phyloP scores from a whole-genome alignment of 2,888 invertebrate genomes.

The Brenthis ino region DNA sequence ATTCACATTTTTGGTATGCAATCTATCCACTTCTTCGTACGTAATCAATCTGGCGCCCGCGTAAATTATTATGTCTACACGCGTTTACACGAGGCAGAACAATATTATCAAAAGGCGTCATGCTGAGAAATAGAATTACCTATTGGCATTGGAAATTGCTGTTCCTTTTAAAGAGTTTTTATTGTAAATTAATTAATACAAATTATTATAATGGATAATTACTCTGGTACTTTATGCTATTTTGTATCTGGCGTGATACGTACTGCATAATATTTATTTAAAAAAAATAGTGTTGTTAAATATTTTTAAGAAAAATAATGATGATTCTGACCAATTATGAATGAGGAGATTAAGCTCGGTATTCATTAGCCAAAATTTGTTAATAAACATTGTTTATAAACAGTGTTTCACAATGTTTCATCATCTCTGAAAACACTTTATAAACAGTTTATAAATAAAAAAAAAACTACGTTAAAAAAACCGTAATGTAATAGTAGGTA shows the following conservation, averaged over 20 bases:
- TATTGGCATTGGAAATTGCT: slow-evolving; percentile 16
- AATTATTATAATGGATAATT: background rate
- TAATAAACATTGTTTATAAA: no score
- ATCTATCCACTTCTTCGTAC: slow-evolving; percentile 18
- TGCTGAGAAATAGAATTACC: slow-evolving; percentile 27
- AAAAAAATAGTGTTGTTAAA: no score
- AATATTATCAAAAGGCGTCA: slow-evolving; percentile 29
- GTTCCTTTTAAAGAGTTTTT: slow-evolving; percentile 17
- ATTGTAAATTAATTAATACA: slow-evolving; percentile 7
- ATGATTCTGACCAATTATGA: no score
- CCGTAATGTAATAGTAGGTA: no score
- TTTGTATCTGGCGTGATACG: background rate
- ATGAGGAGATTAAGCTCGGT: no score
- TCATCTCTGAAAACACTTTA: no score
- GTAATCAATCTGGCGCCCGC: slow-evolving; percentile 38
- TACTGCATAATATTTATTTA: no score
- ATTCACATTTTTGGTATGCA: slow-evolving; percentile 30
- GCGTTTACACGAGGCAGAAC: slow-evolving; percentile 22
- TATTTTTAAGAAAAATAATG: no score
- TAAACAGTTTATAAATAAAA: no score
- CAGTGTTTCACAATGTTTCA: no score
- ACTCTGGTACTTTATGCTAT: background rate
- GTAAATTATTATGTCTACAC: slow-evolving; percentile 36
- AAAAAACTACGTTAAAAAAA: no score
- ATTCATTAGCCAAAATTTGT: no score